Base-by-base conservation (phyloP, 2,113 vertebrate genomes). In the Scalopus aquaticus region DNA sequence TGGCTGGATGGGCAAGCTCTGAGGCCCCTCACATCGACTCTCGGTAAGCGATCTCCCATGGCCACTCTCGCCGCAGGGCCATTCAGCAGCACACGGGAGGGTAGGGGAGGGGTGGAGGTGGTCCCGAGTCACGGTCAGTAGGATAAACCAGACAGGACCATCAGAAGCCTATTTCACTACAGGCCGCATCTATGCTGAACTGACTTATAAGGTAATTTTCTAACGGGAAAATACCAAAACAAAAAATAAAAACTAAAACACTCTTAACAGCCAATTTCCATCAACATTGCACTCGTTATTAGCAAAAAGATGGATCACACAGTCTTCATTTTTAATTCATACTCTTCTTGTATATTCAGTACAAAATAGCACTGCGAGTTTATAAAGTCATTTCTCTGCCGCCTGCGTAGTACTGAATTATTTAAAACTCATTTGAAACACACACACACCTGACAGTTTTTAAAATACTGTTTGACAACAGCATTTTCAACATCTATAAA, bases 391-490 rank as follows among this genome's bases (percentile, higher is more conserved):
- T 96, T 95, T 95, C 64, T 95, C 65, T 74, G 81, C 49, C 0
- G 19, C 81, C 80, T 76, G 30, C 67, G 64, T 67, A 73, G 84
- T 90, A 79, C 90, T 97, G 92, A 96, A 97, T 96, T 97, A 97
- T 96, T 97, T 96, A 96, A 95, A 96, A 79, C 93, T 97, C 93
- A 94, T 96, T 84, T 96, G 74, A 96, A 93, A 96, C 83, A 91
- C 77, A 84, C 67, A 97, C 37, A 93, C 85, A 93, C 91, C 94
- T 96, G 95, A 95, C 93, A 96, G 93, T 85, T 97, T 97, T 93
- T 85, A 90, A 96, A 97, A 96, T 95, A 90, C 91, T 90, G 44
- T 95, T 95, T 97, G 95, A 95, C 96, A 97, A 97, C 64, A 88
- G 95, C 84, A 70, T 94, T 94, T 97, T 95, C 95, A 94, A 93